Conservation (phyloP, 2,888 invertebrate species). For the Galerucella calmariensis region DNA sequence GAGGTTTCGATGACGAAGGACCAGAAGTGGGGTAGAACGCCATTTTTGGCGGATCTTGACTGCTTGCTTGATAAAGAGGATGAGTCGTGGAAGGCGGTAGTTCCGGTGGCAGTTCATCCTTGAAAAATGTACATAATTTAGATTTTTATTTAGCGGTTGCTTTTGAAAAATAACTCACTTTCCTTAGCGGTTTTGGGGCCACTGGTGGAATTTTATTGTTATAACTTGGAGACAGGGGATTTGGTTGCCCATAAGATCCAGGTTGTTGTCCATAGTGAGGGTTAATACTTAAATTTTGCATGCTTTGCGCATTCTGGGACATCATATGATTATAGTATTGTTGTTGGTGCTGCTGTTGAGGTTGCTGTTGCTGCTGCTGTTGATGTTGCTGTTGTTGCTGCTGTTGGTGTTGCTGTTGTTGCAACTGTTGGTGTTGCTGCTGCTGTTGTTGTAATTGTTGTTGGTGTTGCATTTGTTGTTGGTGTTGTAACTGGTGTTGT, state of each 20-base stretch:
- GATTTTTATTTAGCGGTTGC: not conserved
- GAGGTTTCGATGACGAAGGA: constrained; percentile 54
- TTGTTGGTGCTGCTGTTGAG: constrained; percentile 50
- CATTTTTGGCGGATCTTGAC: constrained; percentile 79
- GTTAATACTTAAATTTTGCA: constrained; percentile 61
- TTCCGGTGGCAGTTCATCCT: constrained; percentile 67
- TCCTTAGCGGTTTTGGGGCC: constrained; percentile 65
- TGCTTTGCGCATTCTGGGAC: constrained; percentile 60
- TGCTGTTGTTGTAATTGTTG: constrained; percentile 54
- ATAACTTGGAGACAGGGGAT: constrained; percentile 61
- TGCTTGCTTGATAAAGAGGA: constrained; percentile 79
- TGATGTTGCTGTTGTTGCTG: constrained; percentile 53
- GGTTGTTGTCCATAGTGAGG: constrained; percentile 50
- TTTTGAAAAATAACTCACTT: constrained; percentile 48
- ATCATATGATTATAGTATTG: constrained; percentile 56
- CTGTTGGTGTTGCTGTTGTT: constrained; percentile 45
- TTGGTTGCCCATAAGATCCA: constrained; percentile 35
- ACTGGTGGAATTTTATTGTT: constrained; percentile 66
- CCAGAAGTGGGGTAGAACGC: constrained; percentile 71
- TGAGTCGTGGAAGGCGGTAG: constrained; percentile 78
- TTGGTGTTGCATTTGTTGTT: constrained; percentile 49
- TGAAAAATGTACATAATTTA: constrained; percentile 8
- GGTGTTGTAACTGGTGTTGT: constrained; percentile 38
- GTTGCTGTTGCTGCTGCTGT: constrained; percentile 58
- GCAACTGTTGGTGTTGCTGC: constrained; percentile 58